Conservation (phyloP, 1,140 invertebrate genomes). For the Drosophila pruinosa region DNA sequence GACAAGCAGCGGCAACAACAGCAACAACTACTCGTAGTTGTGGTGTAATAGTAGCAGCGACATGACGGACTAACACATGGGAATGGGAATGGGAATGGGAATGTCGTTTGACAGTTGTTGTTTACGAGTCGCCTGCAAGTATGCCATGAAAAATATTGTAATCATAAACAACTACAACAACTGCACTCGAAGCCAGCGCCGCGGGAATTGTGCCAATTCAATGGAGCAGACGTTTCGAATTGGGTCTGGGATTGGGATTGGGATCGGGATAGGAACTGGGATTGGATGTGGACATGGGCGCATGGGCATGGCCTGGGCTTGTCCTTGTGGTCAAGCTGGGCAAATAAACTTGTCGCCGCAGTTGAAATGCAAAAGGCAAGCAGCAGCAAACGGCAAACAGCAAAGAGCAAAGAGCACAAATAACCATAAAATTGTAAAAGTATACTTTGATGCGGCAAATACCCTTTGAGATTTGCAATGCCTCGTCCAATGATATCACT, state of each 20-base stretch:
- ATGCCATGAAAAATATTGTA: constrained; percentile 66
- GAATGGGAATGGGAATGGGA: no score
- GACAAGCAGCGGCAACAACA: constrained; percentile 17
- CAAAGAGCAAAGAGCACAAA: not conserved
- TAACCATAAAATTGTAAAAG: not conserved
- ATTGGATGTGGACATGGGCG: not conserved
- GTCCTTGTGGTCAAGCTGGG: constrained; percentile 9
- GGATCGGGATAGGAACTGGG: not conserved
- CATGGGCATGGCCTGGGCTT: not conserved
- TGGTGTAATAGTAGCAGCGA: no score
- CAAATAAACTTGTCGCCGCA: constrained; percentile 2
- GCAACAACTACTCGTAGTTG: no score
- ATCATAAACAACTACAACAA: constrained; percentile 41
- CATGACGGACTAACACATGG: no score
- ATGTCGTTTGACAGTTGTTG: constrained; percentile 28
- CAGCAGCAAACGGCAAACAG: not conserved
- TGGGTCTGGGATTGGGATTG: constrained; percentile 4
- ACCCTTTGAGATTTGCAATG: not conserved
- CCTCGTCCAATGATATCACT: not conserved
- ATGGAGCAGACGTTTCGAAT: not conserved
- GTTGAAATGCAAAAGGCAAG: constrained; percentile 2
- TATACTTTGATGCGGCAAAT: not conserved
- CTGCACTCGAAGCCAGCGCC: not conserved
- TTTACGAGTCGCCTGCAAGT: constrained; percentile 46
- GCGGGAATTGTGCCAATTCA: constrained; percentile 13